Percentiles rank a stretch among this genome's conserved stretches.
Conservation (phyloP, 2,113 vertebrate species). For the Amblyornis subalaris region DNA sequence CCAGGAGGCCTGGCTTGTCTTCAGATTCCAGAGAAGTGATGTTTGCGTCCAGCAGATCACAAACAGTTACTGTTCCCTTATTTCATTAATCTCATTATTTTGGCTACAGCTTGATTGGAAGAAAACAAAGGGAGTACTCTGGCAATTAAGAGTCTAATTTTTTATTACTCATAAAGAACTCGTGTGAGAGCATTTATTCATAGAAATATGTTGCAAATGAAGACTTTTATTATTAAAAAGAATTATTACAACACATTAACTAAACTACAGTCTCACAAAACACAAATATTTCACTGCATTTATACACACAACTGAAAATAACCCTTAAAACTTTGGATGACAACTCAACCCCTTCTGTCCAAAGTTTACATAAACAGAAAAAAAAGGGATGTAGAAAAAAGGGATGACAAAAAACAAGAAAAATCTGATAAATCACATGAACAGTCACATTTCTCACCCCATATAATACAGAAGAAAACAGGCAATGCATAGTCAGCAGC, state of each 20-base stretch:
- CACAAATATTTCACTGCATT: background rate
- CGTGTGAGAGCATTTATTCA: background rate
- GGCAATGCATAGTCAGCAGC: background rate
- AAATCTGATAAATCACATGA: background rate
- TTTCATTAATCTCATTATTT: conserved; percentile 37
- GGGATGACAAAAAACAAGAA: background rate
- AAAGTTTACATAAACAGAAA: background rate
- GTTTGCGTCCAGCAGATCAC: background rate
- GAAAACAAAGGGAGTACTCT: background rate
- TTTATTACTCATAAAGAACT: background rate
- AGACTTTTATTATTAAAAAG: background rate
- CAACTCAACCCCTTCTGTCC: background rate
- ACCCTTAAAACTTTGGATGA: background rate
- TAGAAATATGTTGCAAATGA: background rate
- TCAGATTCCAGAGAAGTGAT: conserved; percentile 15
- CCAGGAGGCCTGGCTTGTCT: background rate
- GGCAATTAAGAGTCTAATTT: background rate
- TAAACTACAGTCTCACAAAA: background rate
- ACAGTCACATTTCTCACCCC: background rate
- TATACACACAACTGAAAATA: background rate
- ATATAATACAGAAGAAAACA: background rate
- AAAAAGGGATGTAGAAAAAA: background rate
- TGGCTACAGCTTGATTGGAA: background rate
- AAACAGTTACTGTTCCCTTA: background rate
- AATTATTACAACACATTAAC: background rate